Evolutionary conservation across 2,797 vertebrate species (phyloP).

Genomic region (Dermochelys coriacea): DNA sequence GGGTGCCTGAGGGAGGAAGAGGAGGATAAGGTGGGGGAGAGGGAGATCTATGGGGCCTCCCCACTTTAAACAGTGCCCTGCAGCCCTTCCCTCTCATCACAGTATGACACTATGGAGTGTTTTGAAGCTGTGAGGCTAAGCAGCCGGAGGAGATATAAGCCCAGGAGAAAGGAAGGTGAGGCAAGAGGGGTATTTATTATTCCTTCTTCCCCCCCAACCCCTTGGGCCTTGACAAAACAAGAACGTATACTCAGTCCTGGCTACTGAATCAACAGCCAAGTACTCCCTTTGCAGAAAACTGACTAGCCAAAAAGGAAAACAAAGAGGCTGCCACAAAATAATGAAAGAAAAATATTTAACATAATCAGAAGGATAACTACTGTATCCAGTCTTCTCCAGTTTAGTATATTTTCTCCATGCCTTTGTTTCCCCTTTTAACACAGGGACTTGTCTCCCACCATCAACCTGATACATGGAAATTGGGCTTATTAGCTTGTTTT

Average conservation of each 20-base stretch:
- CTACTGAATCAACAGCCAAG: background rate
- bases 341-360: background rate
- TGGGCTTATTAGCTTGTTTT: background rate
- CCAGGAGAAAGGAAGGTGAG: background rate
- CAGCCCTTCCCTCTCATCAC: background rate
- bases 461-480: background rate
- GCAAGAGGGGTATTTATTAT: background rate
- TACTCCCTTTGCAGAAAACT: background rate
- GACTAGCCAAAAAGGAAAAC: background rate
- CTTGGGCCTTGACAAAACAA: background rate
- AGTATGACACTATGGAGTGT: background rate
- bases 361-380: background rate
- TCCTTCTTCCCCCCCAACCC: background rate
- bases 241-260: background rate
- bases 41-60: too few species aligned
- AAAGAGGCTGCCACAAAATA: background rate
- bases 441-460: background rate
- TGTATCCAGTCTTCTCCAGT: background rate
- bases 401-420: background rate
- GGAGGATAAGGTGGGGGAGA: background rate
- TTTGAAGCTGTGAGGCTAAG: background rate
- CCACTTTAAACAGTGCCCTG: too few species aligned
- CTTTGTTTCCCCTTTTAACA: background rate
- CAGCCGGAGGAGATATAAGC: conserved; percentile 5
- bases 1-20: background rate